phyloP scores from a whole-genome alignment of 1,140 invertebrate genomes.

The Varroa destructor region DNA sequence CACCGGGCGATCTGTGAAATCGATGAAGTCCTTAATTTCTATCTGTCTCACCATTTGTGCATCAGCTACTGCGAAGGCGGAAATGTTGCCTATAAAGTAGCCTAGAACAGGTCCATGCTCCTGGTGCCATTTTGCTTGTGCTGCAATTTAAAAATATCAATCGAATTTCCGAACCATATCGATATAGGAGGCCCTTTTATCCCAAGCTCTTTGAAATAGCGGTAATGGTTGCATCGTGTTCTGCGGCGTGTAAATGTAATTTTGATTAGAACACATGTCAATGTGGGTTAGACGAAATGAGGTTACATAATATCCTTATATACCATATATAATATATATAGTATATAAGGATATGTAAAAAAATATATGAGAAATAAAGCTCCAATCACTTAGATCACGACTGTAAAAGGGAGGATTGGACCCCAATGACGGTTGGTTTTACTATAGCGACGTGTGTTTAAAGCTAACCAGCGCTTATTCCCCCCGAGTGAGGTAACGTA shows the following conservation, averaged over 20 bases:
- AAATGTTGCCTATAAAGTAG: neutral
- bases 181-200: neutral
- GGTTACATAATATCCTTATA: too few species aligned
- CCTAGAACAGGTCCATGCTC: neutral
- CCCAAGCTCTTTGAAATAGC: neutral
- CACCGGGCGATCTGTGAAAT: conserved; percentile 30
- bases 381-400: too few species aligned
- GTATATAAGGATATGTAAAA: too few species aligned
- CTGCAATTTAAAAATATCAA: neutral
- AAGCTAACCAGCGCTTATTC: too few species aligned
- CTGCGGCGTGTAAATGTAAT: neutral
- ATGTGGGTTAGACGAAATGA: too few species aligned
- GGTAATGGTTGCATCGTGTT: neutral
- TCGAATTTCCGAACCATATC: neutral
- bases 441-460: too few species aligned
- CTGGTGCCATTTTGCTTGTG: conserved; percentile 1
- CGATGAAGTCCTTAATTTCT: conserved; percentile 26
- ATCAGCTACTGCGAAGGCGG: neutral
- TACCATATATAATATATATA: too few species aligned
- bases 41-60: neutral
- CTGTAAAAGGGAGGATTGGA: too few species aligned
- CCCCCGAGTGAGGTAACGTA: too few species aligned
- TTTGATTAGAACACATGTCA: neutral
- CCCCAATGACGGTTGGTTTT: too few species aligned
- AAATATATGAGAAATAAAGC: too few species aligned